These are phyloP conservation scores for Danio tinwini DNA, from an alignment of 2,797 vertebrate species.

Conservation along the genomic window DNA sequence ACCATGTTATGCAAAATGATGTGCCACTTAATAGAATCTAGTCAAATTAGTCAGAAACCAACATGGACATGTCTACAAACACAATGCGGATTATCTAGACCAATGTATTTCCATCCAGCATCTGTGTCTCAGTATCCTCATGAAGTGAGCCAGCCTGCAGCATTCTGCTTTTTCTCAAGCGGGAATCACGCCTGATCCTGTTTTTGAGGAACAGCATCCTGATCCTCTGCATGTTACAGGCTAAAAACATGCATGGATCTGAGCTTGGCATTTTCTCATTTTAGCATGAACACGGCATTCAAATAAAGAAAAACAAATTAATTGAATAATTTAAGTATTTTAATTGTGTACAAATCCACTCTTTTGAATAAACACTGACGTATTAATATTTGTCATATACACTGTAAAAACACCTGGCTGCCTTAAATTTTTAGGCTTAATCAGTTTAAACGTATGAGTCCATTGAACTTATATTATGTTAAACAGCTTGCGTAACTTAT, in stretches of 20 bases:
- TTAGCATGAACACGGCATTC: background rate
- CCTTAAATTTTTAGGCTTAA: no score
- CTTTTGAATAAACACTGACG: background rate
- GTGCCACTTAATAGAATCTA: background rate
- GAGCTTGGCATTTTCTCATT: background rate
- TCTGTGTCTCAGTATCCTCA: background rate
- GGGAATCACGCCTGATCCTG: constrained; percentile 17
- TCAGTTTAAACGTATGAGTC: no score
- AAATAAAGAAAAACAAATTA: no score
- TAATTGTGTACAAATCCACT: no score
- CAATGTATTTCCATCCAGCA: constrained; percentile 6
- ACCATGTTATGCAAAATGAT: background rate
- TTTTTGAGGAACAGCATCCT: constrained; percentile 15
- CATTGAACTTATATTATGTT: no score
- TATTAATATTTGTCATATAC: background rate
- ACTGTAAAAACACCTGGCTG: no score
- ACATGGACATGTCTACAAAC: background rate
- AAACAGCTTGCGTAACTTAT: no score
- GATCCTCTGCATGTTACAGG: background rate
- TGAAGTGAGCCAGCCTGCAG: background rate
- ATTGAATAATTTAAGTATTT: no score
- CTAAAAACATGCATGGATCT: constrained; percentile 20
- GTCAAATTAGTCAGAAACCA: background rate
- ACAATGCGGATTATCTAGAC: constrained; percentile 15
- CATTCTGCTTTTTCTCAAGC: constrained; percentile 6